Conservation (phyloP, 2,113 vertebrate species). For the Paramisgurnus dabryanus region DNA sequence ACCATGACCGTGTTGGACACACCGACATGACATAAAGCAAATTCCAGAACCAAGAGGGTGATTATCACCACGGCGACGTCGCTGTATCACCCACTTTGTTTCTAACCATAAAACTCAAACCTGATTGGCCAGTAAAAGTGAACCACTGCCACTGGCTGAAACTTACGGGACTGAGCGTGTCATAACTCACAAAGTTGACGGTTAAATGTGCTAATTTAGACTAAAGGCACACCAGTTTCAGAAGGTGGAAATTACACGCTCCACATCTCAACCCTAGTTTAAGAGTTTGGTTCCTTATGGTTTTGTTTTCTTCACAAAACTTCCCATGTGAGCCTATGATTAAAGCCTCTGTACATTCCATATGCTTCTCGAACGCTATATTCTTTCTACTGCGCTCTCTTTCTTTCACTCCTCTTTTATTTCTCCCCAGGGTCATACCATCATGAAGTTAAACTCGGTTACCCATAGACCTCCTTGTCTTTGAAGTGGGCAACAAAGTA, state of each 20-base stretch:
- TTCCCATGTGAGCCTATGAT: slow-evolving; percentile 16
- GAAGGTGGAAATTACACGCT: slow-evolving; percentile 36
- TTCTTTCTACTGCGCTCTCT: slow-evolving; percentile 17
- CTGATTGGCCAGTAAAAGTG: background rate
- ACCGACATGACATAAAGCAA: slow-evolving; percentile 55
- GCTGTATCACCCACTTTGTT: slow-evolving; percentile 26
- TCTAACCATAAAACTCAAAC: slow-evolving; percentile 11
- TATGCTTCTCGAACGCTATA: background rate
- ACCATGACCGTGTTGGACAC: slow-evolving; percentile 14
- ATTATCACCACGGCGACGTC: slow-evolving; percentile 46
- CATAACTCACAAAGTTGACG: slow-evolving; percentile 33
- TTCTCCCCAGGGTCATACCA: slow-evolving; percentile 39
- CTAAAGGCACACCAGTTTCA: slow-evolving; percentile 5
- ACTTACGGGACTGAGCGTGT: slow-evolving; percentile 4
- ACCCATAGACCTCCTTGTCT: slow-evolving; percentile 50
- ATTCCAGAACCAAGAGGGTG: slow-evolving; percentile 47
- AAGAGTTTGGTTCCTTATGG: slow-evolving; percentile 1
- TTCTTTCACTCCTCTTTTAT: background rate
- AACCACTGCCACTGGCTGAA: slow-evolving; percentile 6
- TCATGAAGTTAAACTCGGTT: slow-evolving; percentile 48
- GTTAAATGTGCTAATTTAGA: slow-evolving; percentile 26
- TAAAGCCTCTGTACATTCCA: slow-evolving; percentile 21
- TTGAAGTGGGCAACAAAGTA: slow-evolving; percentile 48
- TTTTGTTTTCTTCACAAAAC: slow-evolving; percentile 20
- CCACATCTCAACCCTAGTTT: slow-evolving; percentile 5